Evolutionary conservation across 2,797 vertebrate genomes (phyloP).

Genomic region (Hafferia zeledoni): DNA sequence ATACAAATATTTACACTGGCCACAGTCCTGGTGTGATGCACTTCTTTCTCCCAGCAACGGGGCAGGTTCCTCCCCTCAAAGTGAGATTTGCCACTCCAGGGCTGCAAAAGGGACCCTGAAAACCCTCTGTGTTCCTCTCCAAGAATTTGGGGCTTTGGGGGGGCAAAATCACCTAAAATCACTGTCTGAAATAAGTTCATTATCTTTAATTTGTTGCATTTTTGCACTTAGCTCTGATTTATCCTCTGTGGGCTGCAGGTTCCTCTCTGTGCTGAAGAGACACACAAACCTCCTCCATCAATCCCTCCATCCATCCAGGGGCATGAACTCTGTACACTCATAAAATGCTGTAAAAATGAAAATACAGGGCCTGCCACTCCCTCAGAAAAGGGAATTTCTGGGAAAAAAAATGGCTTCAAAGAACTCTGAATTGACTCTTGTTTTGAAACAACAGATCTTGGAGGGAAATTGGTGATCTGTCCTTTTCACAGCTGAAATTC

Average conservation of each 20-base stretch:
- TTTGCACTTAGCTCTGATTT: neutral
- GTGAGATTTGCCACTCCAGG: neutral
- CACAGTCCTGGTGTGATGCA: neutral
- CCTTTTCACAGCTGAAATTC: neutral
- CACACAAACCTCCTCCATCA: neutral
- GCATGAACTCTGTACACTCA: neutral
- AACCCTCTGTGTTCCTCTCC: neutral
- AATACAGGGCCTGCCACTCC: neutral
- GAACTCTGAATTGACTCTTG: neutral
- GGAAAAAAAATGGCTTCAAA: neutral
- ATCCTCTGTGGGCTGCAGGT: neutral
- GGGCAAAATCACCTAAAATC: neutral
- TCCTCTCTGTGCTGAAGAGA: neutral
- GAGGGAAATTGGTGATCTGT: neutral
- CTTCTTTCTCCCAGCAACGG: neutral
- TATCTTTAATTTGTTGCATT: neutral
- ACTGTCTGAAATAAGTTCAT: neutral
- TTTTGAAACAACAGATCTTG: fast-evolving
- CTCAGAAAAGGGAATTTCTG: slow-evolving; percentile 13
- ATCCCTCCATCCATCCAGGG: neutral
- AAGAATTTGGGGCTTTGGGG: neutral
- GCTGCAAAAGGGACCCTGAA: neutral
- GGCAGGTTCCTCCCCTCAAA: neutral
- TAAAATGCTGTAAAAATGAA: neutral
- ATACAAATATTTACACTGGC: neutral